A percentile compares a stretch with the other conserved stretches of the same genome.
phyloP scores from a whole-genome alignment of 2,797 vertebrate species.

The Protosalanx chinensis region DNA sequence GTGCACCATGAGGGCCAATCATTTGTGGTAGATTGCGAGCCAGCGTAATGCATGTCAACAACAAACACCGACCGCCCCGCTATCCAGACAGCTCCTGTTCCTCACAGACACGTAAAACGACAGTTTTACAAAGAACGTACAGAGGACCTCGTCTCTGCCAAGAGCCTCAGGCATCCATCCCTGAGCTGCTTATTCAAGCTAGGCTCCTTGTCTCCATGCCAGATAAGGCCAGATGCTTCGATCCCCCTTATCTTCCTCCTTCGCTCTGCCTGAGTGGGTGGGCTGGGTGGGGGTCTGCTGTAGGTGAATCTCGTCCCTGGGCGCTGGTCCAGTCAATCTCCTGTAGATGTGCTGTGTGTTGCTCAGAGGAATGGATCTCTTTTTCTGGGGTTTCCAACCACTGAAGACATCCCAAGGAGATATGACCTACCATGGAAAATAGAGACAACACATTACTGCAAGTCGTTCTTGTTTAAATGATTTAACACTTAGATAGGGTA shows the following conservation, averaged over 20 bases:
- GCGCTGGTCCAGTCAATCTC: too few relatives aligned
- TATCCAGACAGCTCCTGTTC: constrained; percentile 5
- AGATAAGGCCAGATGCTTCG: constrained; percentile 20
- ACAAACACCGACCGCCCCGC: not conserved
- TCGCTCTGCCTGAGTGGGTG: not conserved
- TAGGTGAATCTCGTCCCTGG: constrained; percentile 31
- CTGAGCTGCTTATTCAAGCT: constrained; percentile 15
- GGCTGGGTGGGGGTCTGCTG: not conserved
- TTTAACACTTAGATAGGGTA: too few relatives aligned
- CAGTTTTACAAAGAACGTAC: constrained; percentile 6
- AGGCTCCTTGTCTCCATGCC: constrained; percentile 32
- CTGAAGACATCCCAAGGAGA: constrained; percentile 27
- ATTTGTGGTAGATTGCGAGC: constrained; percentile 33
- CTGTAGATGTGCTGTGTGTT: constrained; percentile 41
- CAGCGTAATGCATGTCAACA: constrained; percentile 47
- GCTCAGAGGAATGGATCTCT: constrained; percentile 62
- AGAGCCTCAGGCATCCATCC: constrained; percentile 15
- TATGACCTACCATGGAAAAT: constrained; percentile 24
- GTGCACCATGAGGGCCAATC: constrained; percentile 53
- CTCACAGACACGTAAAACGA: constrained; percentile 8
- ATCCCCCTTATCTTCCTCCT: constrained; percentile 17
- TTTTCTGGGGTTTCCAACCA: constrained; percentile 55
- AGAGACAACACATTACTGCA: not conserved
- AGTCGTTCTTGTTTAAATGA: too few relatives aligned
- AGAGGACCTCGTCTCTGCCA: not conserved